These are phyloP conservation scores for Pammene aurita DNA, from an alignment of 2,888 invertebrate species.

Conservation along the genomic window DNA sequence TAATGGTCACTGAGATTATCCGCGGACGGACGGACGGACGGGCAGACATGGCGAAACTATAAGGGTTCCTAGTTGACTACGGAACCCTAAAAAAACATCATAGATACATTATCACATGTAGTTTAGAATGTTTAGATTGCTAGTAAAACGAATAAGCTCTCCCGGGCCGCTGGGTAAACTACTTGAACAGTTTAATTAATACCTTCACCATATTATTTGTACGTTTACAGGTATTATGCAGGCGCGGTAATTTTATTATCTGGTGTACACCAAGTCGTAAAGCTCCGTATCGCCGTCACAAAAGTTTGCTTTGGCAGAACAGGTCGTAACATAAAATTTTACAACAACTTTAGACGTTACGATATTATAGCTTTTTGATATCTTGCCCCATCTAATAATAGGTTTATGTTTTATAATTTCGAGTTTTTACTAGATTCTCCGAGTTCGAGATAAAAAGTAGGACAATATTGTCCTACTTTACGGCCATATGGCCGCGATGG, in stretches of 20 bases:
- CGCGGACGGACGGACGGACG: no score
- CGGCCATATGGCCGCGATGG: not conserved
- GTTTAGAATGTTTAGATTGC: no score
- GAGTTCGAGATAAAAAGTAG: conserved; percentile 21
- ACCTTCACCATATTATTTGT: conserved; percentile 18
- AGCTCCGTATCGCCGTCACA: conserved; percentile 65
- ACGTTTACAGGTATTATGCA: conserved; percentile 27
- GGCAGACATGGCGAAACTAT: no score
- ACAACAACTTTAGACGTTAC: conserved; percentile 76
- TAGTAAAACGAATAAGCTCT: conserved; percentile 3
- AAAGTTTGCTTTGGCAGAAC: conserved; percentile 71
- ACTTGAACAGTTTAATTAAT: conserved; percentile 22
- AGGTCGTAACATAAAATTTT: conserved; percentile 78
- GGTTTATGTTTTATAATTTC: conserved; percentile 72
- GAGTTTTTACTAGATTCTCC: conserved; percentile 43
- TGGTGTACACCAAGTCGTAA: conserved; percentile 60
- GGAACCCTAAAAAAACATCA: no score
- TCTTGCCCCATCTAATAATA: conserved; percentile 74
- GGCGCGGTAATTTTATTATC: conserved; percentile 43
- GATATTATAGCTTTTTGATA: conserved; percentile 76
- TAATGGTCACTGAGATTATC: no score
- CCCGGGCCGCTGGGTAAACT: not conserved
- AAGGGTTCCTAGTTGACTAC: no score
- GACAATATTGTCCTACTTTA: no score
- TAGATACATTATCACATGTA: no score